Percentiles rank a stretch among this genome's conserved stretches.
These are phyloP conservation scores for Hemiprocne comata DNA, from an alignment of 2,113 vertebrate genomes.

Conservation along the genomic window DNA sequence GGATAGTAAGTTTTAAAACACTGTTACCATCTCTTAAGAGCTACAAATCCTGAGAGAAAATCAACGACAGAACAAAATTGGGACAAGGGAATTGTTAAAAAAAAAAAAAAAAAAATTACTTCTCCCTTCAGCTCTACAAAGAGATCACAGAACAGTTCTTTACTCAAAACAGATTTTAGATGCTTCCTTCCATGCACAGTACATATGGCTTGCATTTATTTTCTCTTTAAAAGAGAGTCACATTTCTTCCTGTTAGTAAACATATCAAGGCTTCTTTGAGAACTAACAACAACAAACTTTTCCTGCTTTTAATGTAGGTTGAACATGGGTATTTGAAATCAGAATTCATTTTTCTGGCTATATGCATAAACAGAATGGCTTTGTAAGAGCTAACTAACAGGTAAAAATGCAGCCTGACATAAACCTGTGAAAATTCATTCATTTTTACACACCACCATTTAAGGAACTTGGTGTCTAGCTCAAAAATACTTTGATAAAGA, in stretches of 20 bases:
- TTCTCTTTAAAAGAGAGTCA: conserved; percentile 29
- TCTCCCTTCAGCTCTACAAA: conserved; percentile 58
- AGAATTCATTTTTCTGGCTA: not conserved
- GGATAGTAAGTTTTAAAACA: conserved; percentile 58
- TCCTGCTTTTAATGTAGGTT: not conserved
- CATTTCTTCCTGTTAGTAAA: conserved; percentile 71
- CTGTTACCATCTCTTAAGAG: conserved; percentile 56
- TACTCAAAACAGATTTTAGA: conserved; percentile 68
- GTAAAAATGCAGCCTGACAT: not conserved
- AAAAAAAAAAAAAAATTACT: conserved; percentile 55
- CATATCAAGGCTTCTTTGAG: conserved; percentile 15
- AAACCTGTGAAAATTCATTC: not conserved
- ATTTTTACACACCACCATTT: not conserved
- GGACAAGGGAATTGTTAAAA: conserved; percentile 57
- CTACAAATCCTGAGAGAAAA: conserved; percentile 54
- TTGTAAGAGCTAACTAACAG: not conserved
- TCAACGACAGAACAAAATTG: conserved; percentile 56
- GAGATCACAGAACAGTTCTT: conserved; percentile 66
- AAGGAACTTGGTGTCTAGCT: not conserved
- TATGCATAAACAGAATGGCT: not conserved
- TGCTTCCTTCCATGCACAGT: conserved; percentile 32
- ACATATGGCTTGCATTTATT: conserved; percentile 56
- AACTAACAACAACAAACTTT: conserved; percentile 29
- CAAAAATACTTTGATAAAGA: not conserved
- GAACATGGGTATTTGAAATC: not conserved